These are phyloP conservation scores for Paramisgurnus dabryanus DNA, from an alignment of 2,113 vertebrate species.

Conservation along the genomic window DNA sequence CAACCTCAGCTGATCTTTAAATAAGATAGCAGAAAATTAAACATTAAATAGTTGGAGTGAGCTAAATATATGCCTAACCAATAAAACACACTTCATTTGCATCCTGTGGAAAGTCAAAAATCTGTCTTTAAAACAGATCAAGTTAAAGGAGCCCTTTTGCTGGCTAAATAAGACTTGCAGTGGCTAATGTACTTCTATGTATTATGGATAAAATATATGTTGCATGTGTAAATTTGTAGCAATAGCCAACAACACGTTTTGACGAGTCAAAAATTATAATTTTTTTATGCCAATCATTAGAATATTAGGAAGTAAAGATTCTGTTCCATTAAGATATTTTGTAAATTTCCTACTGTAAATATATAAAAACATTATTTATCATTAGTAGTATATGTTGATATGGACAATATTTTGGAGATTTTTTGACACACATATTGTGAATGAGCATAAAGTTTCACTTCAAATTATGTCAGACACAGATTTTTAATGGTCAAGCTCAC, in stretches of 20 bases:
- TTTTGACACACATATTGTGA: neutral
- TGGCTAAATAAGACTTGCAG: neutral
- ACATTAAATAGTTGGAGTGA: neutral
- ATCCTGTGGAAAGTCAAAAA: neutral
- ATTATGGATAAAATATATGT: neutral
- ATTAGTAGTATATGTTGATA: too few relatives aligned
- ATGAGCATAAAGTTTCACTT: neutral
- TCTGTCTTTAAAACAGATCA: neutral
- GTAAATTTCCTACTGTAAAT: too few relatives aligned
- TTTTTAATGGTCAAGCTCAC: neutral
- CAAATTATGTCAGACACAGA: neutral
- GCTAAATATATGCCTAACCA: too few relatives aligned
- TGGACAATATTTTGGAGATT: too few relatives aligned
- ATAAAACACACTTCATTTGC: neutral
- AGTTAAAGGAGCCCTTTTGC: neutral
- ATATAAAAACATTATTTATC: too few relatives aligned
- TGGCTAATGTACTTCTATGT: neutral
- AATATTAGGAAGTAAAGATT: too few relatives aligned
- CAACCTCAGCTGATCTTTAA: neutral
- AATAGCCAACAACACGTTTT: too few relatives aligned
- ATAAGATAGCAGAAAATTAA: neutral
- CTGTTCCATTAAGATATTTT: too few relatives aligned
- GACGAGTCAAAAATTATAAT: too few relatives aligned
- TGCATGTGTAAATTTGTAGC: too few relatives aligned
- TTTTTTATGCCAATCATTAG: too few relatives aligned